Evolutionary conservation across 1,140 invertebrate genomes (phyloP).

Genomic region (Drosophila ananassae): DNA sequence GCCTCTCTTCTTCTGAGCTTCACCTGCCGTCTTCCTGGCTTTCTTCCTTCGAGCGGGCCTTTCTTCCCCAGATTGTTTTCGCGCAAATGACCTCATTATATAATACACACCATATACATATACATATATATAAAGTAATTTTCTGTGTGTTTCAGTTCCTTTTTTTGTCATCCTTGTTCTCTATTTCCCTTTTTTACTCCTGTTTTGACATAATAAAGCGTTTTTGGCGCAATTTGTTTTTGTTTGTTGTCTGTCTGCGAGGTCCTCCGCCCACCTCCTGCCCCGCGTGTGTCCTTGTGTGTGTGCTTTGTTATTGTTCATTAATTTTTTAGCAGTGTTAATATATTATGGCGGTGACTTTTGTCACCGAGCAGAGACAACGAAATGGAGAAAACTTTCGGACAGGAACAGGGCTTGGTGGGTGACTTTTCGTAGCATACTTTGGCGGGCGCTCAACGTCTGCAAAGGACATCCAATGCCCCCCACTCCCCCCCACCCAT

Average conservation of each 20-base stretch:
- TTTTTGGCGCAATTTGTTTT: constrained; percentile 67
- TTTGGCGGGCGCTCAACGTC: not conserved
- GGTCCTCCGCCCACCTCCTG: not conserved
- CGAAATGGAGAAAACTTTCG: constrained; percentile 3
- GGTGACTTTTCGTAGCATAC: constrained; percentile 10
- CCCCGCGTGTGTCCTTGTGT: constrained; percentile 5
- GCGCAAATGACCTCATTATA: constrained; percentile 81
- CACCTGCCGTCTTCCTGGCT: constrained; percentile 8
- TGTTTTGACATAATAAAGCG: constrained; percentile 76
- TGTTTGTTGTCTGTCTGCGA: constrained; percentile 33
- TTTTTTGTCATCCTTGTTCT: not conserved
- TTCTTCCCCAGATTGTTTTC: constrained; percentile 66
- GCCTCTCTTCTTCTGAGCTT: constrained; percentile 15
- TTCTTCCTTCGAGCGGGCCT: not conserved
- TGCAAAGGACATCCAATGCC: not conserved
- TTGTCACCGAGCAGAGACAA: constrained; percentile 14
- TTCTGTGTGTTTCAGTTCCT: constrained; percentile 45
- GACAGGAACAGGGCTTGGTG: not conserved
- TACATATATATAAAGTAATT: constrained; percentile 64
- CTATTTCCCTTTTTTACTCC: constrained; percentile 4
- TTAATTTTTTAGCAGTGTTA: constrained; percentile 76
- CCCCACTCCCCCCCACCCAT: not conserved
- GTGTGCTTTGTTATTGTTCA: constrained; percentile 62
- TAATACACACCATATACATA: constrained; percentile 32
- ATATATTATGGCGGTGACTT: constrained; percentile 66